Conservation (phyloP, 2,888 invertebrate species). For the Argyra leucocephala region DNA sequence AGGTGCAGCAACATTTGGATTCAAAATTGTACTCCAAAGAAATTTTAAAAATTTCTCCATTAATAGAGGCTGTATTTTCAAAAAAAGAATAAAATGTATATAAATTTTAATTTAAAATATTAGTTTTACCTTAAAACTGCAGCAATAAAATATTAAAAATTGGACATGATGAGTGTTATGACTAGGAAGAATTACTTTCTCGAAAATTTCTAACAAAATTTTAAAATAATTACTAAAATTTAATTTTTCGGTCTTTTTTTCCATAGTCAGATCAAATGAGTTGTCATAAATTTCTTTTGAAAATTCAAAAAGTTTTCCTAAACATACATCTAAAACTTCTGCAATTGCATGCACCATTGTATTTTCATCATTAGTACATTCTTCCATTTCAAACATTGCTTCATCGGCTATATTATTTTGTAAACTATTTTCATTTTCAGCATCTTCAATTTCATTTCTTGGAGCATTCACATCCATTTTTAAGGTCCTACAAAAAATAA, state of each 20-base stretch:
- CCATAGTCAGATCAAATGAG: constrained; percentile 27
- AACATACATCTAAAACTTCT: constrained; percentile 64
- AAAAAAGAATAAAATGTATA: background rate
- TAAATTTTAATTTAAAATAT: background rate
- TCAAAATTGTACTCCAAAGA: constrained; percentile 64
- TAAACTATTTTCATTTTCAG: constrained; percentile 45
- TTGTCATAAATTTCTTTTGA: constrained; percentile 19
- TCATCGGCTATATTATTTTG: constrained; percentile 38
- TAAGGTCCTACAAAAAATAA: constrained; percentile 51
- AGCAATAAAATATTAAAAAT: constrained; percentile 64
- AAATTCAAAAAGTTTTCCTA: constrained; percentile 63
- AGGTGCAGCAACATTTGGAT: constrained; percentile 54
- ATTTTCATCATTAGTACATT: constrained; percentile 15
- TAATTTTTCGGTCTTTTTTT: constrained; percentile 47
- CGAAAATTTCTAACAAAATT: constrained; percentile 59
- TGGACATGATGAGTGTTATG: constrained; percentile 73
- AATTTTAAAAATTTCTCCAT: constrained; percentile 57
- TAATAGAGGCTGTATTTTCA: background rate
- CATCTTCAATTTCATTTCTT: constrained; percentile 51
- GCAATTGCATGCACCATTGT: constrained; percentile 50
- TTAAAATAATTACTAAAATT: constrained; percentile 43
- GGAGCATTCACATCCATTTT: constrained; percentile 61
- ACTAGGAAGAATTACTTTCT: constrained; percentile 70
- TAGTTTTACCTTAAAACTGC: constrained; percentile 51
- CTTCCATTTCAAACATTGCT: constrained; percentile 37